Evolutionary conservation across 37 sponge, comb jelly and placozoan species (phyloP), one percentile per base, ranked within the genome.

Genomic region (Theonella swinhoei): DNA sequence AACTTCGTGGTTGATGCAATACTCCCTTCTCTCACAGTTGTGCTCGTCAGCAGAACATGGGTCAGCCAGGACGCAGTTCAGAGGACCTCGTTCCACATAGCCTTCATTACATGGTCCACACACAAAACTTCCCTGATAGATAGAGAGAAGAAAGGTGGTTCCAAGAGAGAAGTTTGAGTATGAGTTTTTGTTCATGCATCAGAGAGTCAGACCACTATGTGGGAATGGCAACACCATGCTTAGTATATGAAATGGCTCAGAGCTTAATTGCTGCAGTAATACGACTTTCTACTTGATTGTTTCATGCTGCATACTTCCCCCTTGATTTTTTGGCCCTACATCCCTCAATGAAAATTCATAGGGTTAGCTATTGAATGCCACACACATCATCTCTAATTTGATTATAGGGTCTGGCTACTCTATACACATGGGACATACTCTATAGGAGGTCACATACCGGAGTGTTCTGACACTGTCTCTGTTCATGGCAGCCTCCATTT

Each of bases 61-160:
- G 76, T 98, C 65, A n/a, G 63, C 84, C 32, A 92, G 30, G 3
- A 64, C 65, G 74, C 99, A 98, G 32, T 37, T 67, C 14, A 72
- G 76, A n/a, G 42, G 75, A 23, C 90, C 90, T 58, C 80, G 64
- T 9, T 87, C 88, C 23, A 76, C 67, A 40, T 96, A 89, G n/a
- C 99, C 96, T 25, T 78, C 62, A 20, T 26, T 43, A 64, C 99
- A 98, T 5, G 78, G 84, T 29, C 86, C 90, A 79, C 99, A 98
- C 22, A 22, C 68, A 72, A 77, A 95, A 31, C 80, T 66, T 0
- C 93, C 93, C 82, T 83, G 29, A 41, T 39, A 17, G 23, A 59
- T 26, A 63, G 66, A 35, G 58, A 30, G 33, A 33, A 32, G 33
- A 32, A 1, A 32, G 34, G 34, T 2, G 66, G 24, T 11, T 17